Base-by-base conservation (phyloP, 2,888 invertebrate species). In the Lydus trimaculatus region DNA sequence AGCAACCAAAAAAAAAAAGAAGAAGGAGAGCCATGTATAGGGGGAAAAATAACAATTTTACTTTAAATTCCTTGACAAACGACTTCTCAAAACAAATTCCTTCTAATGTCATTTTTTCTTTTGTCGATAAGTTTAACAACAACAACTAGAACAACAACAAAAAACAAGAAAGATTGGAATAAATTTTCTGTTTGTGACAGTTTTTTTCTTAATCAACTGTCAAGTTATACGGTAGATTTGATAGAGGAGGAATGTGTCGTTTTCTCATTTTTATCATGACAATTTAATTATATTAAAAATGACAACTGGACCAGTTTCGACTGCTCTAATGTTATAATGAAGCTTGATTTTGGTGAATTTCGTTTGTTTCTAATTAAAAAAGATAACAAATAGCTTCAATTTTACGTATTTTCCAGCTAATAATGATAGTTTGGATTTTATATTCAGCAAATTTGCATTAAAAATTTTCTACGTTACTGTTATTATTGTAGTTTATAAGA, bases 141-240 rank as follows among this genome's bases (percentile, higher is more conserved):
- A n/a, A n/a, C n/a, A n/a, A n/a, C n/a, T n/a, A 36, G 36, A 11
- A 36, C 9, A 33, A 33, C 11, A 11, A 2, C 11, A 11, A 33
- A 33, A n/a, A n/a, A n/a, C n/a, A n/a, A n/a, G n/a, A 36, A 4
- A 15, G 43, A 43, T 43, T 43, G 7, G 8, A 59, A 13, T 28
- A 31, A 17, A 58, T 64, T 61, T 61, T 64, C 64, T 68, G 67
- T 58, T 68, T 61, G 48, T 31, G 67, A 68, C 67, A 67, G 43
- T 43, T 17, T 43, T 43, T 39, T n/a, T 39, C 39, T 13, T 39
- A 61, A n/a, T n/a, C n/a, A n/a, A n/a, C n/a, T n/a, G n/a, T n/a
- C n/a, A n/a, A n/a, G n/a, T n/a, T n/a, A n/a, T n/a, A n/a, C n/a
- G n/a, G n/a, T n/a, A n/a, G n/a, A n/a, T n/a, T 33, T 33, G 28